Evolutionary conservation across 2,888 invertebrate genomes (phyloP).

Genomic region (Shargacucullia verbasci): DNA sequence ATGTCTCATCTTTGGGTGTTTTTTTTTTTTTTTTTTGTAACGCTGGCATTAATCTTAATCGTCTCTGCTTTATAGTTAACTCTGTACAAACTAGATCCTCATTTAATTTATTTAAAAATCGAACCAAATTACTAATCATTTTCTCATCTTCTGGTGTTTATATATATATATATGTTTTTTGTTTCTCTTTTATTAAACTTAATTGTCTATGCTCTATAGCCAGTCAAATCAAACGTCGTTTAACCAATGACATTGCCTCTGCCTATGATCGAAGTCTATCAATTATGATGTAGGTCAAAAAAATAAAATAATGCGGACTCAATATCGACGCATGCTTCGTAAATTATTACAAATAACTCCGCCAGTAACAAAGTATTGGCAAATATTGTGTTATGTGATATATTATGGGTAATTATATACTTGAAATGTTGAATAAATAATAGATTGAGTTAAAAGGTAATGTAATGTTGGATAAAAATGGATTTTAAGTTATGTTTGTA

Average conservation of each 20-base stretch:
- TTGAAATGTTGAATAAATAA: neutral
- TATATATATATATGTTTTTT: no score
- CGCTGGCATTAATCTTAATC: no score
- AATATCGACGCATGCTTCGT: conserved; percentile 49
- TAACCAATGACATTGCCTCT: conserved; percentile 41
- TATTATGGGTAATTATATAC: no score
- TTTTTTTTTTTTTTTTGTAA: no score
- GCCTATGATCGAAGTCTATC: conserved; percentile 37
- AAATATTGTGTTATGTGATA: conserved; percentile 32
- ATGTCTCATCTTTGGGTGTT: no score
- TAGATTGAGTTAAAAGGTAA: neutral
- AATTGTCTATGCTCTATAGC: no score
- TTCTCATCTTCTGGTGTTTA: no score
- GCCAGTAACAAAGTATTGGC: conserved; percentile 3
- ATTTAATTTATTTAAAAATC: no score
- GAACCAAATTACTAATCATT: no score
- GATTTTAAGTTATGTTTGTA: conserved; percentile 1
- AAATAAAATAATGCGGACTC: conserved; percentile 41
- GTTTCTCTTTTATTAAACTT: neutral
- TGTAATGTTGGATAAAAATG: neutral
- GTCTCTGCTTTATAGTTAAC: no score
- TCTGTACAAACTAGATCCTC: no score
- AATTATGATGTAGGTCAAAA: conserved; percentile 39
- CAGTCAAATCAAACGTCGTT: no score
- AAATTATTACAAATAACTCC: conserved; percentile 24